Conservation (phyloP, 1,140 invertebrate species). For the Asobara japonica region DNA sequence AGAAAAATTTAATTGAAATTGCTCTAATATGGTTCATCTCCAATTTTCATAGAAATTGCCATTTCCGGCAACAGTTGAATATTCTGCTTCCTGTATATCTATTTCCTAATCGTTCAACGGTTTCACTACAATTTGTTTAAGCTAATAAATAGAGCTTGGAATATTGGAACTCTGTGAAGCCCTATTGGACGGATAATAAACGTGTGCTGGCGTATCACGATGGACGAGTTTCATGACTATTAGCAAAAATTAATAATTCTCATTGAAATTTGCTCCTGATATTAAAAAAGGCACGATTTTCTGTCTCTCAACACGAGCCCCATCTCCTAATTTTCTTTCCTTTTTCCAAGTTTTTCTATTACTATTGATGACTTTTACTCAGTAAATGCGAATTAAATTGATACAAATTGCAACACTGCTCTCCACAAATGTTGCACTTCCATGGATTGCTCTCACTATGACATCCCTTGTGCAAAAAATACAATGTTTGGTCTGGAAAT, state of each 20-base stretch:
- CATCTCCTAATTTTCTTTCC: neutral
- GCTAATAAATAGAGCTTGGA: conserved; percentile 57
- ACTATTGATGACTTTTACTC: conserved; percentile 86
- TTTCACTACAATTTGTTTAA: conserved; percentile 31
- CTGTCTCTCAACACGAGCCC: conserved; percentile 28
- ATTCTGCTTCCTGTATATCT: neutral
- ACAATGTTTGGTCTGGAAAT: conserved; percentile 94
- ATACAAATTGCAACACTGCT: conserved; percentile 91
- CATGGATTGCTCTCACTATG: conserved; percentile 97
- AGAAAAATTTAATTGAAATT: neutral
- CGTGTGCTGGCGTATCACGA: conserved; percentile 55
- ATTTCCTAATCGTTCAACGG: conserved; percentile 28
- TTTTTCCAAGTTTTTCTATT: neutral
- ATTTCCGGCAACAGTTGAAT: too few species aligned
- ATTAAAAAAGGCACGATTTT: conserved; percentile 49
- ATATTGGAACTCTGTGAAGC: conserved; percentile 56
- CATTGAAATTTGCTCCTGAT: conserved; percentile 30
- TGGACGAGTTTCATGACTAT: conserved; percentile 54
- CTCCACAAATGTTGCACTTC: conserved; percentile 98
- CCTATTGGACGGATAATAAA: conserved; percentile 60
- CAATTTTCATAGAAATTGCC: too few species aligned
- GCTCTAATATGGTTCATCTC: too few species aligned
- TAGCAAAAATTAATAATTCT: conserved; percentile 43
- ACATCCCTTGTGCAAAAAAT: conserved; percentile 96
- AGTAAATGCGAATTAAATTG: conserved; percentile 97